phyloP scores from a whole-genome alignment of 92 coral and sea anemone species.

The Hydrozoanthus gracilis region DNA sequence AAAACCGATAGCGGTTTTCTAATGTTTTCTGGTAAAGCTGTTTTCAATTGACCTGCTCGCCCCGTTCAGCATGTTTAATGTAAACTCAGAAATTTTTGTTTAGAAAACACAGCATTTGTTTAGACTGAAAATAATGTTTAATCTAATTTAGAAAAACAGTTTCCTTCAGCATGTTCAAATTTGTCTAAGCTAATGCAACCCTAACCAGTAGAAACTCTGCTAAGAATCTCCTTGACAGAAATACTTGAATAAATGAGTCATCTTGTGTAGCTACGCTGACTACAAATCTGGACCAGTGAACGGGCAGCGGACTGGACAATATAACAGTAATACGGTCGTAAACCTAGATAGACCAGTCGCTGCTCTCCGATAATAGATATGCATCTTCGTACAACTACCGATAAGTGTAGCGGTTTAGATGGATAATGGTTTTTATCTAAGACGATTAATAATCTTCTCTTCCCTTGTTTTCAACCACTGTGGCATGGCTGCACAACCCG shows the following conservation, averaged over 20 bases:
- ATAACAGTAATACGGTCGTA: too few species aligned
- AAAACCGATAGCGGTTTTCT: too few species aligned
- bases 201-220: background rate
- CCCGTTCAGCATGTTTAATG: constrained; percentile 23
- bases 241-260: background rate
- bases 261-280: background rate
- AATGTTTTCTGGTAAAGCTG: background rate
- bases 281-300: too few species aligned
- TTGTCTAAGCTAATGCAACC: background rate
- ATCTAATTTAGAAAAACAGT: background rate
- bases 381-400: background rate
- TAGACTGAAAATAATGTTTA: background rate
- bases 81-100: background rate
- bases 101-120: constrained; percentile 16
- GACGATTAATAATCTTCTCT: background rate
- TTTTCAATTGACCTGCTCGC: constrained; percentile 19
- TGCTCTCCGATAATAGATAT: too few species aligned
- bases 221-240: background rate
- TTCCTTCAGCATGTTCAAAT: constrained; percentile 35
- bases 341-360: too few species aligned
- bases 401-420: background rate
- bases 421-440: background rate
- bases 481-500: constrained; percentile 6
- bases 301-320: too few species aligned
- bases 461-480: background rate